Evolutionary conservation across 2,113 vertebrate genomes (phyloP), one percentile per base, ranked within the genome.

Genomic region (Silurus meridionalis): DNA sequence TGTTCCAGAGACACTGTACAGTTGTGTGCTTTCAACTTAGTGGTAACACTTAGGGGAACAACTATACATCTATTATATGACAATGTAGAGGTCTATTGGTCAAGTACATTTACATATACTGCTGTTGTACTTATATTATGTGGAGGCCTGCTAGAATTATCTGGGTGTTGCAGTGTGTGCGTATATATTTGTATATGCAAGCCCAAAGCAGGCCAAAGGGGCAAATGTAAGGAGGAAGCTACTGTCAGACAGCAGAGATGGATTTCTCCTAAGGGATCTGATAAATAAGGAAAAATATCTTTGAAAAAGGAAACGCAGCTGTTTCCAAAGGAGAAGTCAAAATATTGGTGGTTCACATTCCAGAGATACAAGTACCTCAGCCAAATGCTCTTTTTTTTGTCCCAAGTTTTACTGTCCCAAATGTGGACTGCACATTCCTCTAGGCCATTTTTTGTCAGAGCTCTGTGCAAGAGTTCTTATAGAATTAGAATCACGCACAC

Each of bases 261-360:
- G 25, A 67, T 67, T 25, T 67, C 66, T 67, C 66, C 66, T 67
- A 25, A 67, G 66, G 66, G 66, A 67, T 28, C 25, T 28, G 66
- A 67, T 67, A 67, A 67, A 67, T 67, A 67, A 67, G 66, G 66
- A 67, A 28, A 67, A 67, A 67, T 67, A 67, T 67, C 25, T 67
- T 67, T 67, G 66, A 67, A 67, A 67, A 67, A 67, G 66, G 66
- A 67, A 67, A 28, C 25, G 13, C 66, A 67, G 66, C 66, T 67
- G 66, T 67, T 67, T 67, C 66, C 66, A 67, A 67, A 37, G 25
- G 66, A 67, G 66, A 67, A 28, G 66, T 67, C 66, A 67, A 67
- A 67, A 67, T 67, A 67, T 67, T 67, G 66, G 25, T 67, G 66
- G 66, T 67, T 67, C 66, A 67, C 66, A 67, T 67, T 67, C 66